Base-by-base conservation (phyloP, 2,888 invertebrate genomes). In the Dolomedes plantarius region DNA sequence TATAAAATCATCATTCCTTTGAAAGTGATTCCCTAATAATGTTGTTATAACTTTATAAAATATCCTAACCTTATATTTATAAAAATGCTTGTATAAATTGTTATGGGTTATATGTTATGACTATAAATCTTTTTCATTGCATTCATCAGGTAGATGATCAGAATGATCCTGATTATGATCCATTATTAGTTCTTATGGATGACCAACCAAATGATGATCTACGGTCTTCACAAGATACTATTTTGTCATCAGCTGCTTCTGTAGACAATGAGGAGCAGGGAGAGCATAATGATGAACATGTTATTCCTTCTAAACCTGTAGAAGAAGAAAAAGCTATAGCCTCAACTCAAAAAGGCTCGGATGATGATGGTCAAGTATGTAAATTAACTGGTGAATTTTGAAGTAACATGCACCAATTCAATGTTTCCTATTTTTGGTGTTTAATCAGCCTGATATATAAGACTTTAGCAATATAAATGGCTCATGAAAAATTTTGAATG, bases 321-420 rank as follows among this genome's bases (percentile, higher is more conserved):
- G 19, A 46, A 46, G 16, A 46, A 23, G 72, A 65, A 11, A 23
- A 27, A 19, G 31, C 73, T n/a, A n/a, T 65, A 32, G 67, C 19
- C 9, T 27, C 68, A 31, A 31, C 68, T 6, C 28, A 68, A 23
- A 36, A 36, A 36, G 36, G 23, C 23, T 68, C 31, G 19, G 82
- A 80, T 11, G 79, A 82, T 19, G 68, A 68, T 76, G 76, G 71
- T 6, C 82, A 82, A 23, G 82, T 82, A 64, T 46, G 64, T 64
- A n/a, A n/a, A n/a, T 0, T 16, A 23, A 23, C n/a, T 19, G 1
- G 65, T n/a, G 9, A 11, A 0, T 3, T 62, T 62, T 3, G 11
- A 23, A 0, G 19, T n/a, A 19, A 11, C 19, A 19, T 19, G 62
- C n/a, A 62, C 1, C 2, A 28, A 28, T 64, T 1, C 64, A 64